Conservation (phyloP, 2,888 invertebrate species). For the Aporophyla lueneburgensis region DNA sequence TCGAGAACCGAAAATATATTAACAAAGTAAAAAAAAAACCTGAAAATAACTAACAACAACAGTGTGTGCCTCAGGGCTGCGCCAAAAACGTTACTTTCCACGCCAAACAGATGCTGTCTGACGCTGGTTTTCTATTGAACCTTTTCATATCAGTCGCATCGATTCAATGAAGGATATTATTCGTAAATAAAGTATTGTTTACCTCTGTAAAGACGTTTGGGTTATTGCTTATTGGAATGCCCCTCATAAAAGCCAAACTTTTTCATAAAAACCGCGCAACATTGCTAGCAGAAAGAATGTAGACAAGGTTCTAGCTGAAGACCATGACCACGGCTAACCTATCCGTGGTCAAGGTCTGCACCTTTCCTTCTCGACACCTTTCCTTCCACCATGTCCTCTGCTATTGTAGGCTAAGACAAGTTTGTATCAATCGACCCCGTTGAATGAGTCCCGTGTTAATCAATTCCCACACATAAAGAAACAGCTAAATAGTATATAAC, state of each 20-base stretch:
- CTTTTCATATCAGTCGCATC: not conserved
- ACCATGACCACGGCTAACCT: too few relatives aligned
- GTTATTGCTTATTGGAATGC: conserved; percentile 11
- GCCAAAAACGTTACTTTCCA: too few relatives aligned
- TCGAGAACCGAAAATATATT: too few relatives aligned
- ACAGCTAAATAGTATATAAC: not conserved
- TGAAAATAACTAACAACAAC: too few relatives aligned
- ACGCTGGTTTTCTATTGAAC: too few relatives aligned
- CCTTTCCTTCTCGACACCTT: not conserved
- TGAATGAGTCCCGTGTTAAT: not conserved
- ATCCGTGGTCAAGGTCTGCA: not conserved
- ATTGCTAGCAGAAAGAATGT: not conserved
- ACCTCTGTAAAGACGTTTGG: conserved; percentile 9
- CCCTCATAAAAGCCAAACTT: not conserved
- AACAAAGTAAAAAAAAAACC: too few relatives aligned
- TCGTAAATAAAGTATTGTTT: conserved; percentile 45
- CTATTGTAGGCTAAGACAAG: too few relatives aligned
- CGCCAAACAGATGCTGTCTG: too few relatives aligned
- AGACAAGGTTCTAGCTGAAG: not conserved
- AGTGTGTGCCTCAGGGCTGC: too few relatives aligned
- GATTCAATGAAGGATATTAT: not conserved
- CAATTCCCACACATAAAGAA: too few relatives aligned
- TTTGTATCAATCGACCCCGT: too few relatives aligned
- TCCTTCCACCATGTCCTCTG: too few relatives aligned
- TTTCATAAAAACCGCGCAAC: not conserved